A percentile compares a stretch with the other conserved stretches of the same genome.
Evolutionary conservation across 2,888 invertebrate species (phyloP).

Genomic region (Druceiella hillmani): DNA sequence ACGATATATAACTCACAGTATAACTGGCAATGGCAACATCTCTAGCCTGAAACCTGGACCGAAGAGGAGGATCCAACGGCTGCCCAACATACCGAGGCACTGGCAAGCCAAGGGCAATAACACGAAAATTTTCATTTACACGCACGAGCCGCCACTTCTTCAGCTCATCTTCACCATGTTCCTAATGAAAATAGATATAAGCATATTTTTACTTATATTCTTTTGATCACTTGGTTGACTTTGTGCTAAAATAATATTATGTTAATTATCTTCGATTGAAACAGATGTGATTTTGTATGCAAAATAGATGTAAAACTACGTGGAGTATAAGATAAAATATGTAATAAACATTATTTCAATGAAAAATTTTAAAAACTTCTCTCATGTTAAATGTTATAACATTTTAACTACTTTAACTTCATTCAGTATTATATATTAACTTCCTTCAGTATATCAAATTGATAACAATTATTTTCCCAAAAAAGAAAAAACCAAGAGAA

Average conservation of each 20-base stretch:
- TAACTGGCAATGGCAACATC: conserved; percentile 67
- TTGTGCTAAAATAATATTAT: too few species aligned
- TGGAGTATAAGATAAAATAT: too few species aligned
- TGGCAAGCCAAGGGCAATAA: conserved; percentile 88
- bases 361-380: background rate
- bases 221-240: too few species aligned
- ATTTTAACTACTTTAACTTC: background rate
- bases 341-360: too few species aligned
- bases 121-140: conserved; percentile 89
- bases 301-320: too few species aligned
- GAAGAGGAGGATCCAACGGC: conserved; percentile 90
- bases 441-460: too few species aligned
- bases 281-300: too few species aligned
- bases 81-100: conserved; percentile 86
- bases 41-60: conserved; percentile 92
- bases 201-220: conserved; percentile 6
- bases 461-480: too few species aligned
- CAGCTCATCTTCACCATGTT: conserved; percentile 73
- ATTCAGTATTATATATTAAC: too few species aligned
- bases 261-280: too few species aligned
- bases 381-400: background rate
- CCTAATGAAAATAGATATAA: too few species aligned
- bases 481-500: background rate
- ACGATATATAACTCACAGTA: conserved; percentile 57
- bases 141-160: conserved; percentile 84